Base-by-base conservation (phyloP, 2,113 vertebrate species). In the Nanorana parkeri region DNA sequence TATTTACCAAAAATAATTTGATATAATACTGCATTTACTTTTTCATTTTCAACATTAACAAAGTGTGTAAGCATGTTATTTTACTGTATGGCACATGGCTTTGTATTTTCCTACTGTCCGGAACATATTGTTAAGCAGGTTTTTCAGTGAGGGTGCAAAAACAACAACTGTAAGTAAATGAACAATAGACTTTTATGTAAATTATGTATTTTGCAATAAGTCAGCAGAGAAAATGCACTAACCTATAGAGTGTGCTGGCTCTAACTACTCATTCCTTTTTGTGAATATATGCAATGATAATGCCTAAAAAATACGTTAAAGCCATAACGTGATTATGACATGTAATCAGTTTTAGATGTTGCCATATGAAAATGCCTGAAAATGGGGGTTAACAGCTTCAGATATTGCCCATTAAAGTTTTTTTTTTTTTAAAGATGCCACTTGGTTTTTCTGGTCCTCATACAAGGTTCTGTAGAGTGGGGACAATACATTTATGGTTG, bases 401-500 rank as follows among this genome's bases (percentile, higher is more conserved):
- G 64, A 55, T 20, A 36, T 68, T 21, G 15, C 8, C 23, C 54
- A 64, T 29, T 54, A 6, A 28, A 36, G 51, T 23, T 66, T 32
- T 28, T 47, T 28, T 52, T 20, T 32, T 10, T 47, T 47, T 47
- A 13, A 47, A 47, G 41, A 47, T 47, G 41, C 41, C 8, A 47
- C 17, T 68, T 3, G 11, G n/a, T 76, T 82, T n/a, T 82, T 19
- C 29, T n/a, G 52, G 63, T 78, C 84, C 78, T 84, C 88, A 89
- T 85, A 78, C 87, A 90, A 85, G 52, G 54, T 3, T 0, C 24
- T 17, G 51, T 56, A 0, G 52, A 55, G 84, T 84, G 85, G 81
- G 83, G 68, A 11, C 84, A 86, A 87, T 84, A 80, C 87, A 84
- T 88, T 89, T 89, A 88, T 74, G 89, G 90, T 89, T 90, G 89